phyloP scores from a whole-genome alignment of 2,888 invertebrate genomes.

The Lasioglossum malachurum region DNA sequence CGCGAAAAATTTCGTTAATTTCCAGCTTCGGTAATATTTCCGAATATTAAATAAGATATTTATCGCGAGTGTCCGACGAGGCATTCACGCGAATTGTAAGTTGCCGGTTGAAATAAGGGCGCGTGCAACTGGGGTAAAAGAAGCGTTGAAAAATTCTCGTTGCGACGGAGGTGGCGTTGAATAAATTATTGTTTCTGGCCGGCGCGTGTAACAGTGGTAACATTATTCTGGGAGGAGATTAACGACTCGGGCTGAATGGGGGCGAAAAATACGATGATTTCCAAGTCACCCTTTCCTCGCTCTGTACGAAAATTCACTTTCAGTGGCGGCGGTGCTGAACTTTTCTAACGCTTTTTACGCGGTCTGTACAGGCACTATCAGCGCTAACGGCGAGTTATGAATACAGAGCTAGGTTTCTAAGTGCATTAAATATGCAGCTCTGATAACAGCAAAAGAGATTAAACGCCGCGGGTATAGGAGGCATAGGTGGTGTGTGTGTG shows the following conservation, averaged over 20 bases:
- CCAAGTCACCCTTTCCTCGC: slow-evolving; percentile 10
- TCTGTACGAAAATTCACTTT: slow-evolving; percentile 49
- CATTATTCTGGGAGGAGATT: slow-evolving; percentile 26
- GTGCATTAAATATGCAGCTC: slow-evolving; percentile 73
- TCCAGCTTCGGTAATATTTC: background rate
- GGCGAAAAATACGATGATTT: slow-evolving; percentile 44
- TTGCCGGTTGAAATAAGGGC: background rate
- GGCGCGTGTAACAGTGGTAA: slow-evolving; percentile 6
- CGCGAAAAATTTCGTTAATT: background rate
- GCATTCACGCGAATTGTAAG: background rate
- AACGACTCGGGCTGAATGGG: slow-evolving; percentile 19
- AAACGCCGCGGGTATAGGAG: slow-evolving; percentile 43
- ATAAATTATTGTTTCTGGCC: background rate
- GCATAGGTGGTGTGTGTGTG: slow-evolving; percentile 1
- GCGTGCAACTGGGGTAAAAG: background rate
- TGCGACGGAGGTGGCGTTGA: background rate
- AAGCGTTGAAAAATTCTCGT: slow-evolving; percentile 1
- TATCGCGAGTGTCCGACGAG: background rate
- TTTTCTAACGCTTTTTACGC: slow-evolving; percentile 64
- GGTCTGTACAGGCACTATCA: slow-evolving; percentile 64
- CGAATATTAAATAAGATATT: background rate
- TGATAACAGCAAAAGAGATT: slow-evolving; percentile 73
- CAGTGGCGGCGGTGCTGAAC: slow-evolving; percentile 46
- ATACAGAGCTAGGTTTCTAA: slow-evolving; percentile 73
- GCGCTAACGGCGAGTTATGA: slow-evolving; percentile 72